phyloP scores from a whole-genome alignment of 2,888 invertebrate genomes.

The Onthophagus sagittarius region DNA sequence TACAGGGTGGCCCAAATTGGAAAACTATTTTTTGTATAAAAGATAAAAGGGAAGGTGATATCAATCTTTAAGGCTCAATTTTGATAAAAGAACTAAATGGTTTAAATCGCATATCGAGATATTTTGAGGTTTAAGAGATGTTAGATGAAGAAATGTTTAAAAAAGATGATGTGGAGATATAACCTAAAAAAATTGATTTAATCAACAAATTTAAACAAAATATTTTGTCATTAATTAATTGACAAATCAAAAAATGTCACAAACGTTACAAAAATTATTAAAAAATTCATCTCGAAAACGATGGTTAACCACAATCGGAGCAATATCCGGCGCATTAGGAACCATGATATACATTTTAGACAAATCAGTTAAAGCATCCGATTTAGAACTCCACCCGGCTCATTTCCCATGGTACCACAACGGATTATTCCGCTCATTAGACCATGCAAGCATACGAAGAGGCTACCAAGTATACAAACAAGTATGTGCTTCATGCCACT shows the following conservation, averaged over 20 bases:
- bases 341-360: background rate
- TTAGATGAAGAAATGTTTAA: no score
- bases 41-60: no score
- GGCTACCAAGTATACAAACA: conserved; percentile 7
- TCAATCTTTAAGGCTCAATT: no score
- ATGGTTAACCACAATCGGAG: background rate
- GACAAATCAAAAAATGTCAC: background rate
- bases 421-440: background rate
- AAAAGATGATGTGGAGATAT: no score
- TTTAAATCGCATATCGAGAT: no score
- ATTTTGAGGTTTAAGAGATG: no score
- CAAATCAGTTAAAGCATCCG: background rate
- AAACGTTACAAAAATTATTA: background rate
- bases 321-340: background rate
- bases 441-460: conserved; percentile 4
- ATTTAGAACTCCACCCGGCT: conserved; percentile 2
- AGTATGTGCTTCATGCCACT: conserved; percentile 1
- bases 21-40: no score
- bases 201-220: no score
- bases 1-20: no score
- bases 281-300: background rate
- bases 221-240: background rate
- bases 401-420: background rate
- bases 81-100: no score
- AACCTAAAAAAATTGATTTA: no score